Conservation (phyloP, 1,140 invertebrate species). For the Lamellibrachia luymesi region DNA sequence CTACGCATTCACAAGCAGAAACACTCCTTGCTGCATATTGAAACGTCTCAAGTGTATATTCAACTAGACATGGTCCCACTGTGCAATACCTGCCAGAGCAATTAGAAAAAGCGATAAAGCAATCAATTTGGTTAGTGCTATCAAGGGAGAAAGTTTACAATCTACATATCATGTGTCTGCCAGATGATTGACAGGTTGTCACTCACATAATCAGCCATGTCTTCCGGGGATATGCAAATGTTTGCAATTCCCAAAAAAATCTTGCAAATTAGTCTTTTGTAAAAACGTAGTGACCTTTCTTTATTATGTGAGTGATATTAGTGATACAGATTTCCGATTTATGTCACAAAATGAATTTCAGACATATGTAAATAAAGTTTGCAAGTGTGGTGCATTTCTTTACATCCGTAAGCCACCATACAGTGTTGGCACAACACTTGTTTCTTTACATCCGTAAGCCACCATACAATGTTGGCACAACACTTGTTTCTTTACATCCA, state of each 20-base stretch:
- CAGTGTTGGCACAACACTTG: background rate
- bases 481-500: background rate
- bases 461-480: too few relatives aligned
- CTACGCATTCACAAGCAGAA: background rate
- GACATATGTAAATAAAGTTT: background rate
- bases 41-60: background rate
- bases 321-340: background rate
- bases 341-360: background rate
- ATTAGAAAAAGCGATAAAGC: background rate
- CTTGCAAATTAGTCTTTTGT: too few relatives aligned
- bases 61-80: background rate
- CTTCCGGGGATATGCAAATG: background rate
- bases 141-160: background rate
- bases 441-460: background rate
- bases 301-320: background rate
- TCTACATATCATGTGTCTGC: background rate
- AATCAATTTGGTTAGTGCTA: background rate
- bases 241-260: too few relatives aligned
- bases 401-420: background rate
- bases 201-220: background rate
- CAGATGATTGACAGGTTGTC: background rate
- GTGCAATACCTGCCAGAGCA: background rate
- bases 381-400: background rate
- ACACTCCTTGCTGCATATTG: background rate
- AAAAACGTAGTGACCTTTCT: background rate